phyloP scores from a whole-genome alignment of 2,113 vertebrate species.

The Proteles cristata region DNA sequence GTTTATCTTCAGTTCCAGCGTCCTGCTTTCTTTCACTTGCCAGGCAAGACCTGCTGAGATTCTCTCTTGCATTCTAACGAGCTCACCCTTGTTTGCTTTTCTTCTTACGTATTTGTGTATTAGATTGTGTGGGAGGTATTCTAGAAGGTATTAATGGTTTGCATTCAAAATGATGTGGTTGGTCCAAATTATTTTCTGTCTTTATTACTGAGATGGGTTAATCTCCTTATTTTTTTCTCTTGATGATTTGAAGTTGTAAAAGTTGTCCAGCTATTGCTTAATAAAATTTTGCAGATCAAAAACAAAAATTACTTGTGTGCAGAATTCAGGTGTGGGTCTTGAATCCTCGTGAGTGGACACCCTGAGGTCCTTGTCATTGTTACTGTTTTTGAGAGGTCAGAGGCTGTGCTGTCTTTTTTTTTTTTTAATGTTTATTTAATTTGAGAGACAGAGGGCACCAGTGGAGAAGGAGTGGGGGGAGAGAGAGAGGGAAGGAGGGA shows the following conservation, averaged over 20 bases:
- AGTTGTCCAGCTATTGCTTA: slow-evolving; percentile 92
- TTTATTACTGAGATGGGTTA: slow-evolving; percentile 85
- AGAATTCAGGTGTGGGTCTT: slow-evolving; percentile 67
- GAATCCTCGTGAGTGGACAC: neutral
- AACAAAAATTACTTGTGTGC: slow-evolving; percentile 68
- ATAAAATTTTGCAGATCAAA: slow-evolving; percentile 92
- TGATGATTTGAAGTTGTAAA: slow-evolving; percentile 90
- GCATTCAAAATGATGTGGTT: slow-evolving; percentile 86
- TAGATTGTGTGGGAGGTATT: slow-evolving; percentile 82
- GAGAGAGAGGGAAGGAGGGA: no score
- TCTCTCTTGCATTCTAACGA: slow-evolving; percentile 74
- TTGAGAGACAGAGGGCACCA: no score
- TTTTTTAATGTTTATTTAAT: no score
- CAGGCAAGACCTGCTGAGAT: slow-evolving; percentile 62
- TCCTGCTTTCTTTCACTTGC: slow-evolving; percentile 61
- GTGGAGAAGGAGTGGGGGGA: no score
- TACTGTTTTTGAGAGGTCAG: neutral
- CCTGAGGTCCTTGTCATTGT: neutral
- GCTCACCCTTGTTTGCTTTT: slow-evolving; percentile 75
- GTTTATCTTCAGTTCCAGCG: slow-evolving; percentile 52
- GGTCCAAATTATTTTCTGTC: slow-evolving; percentile 89
- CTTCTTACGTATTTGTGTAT: slow-evolving; percentile 84
- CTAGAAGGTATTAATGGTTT: slow-evolving; percentile 86
- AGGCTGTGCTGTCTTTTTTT: neutral
- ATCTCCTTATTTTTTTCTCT: slow-evolving; percentile 86